Base-by-base conservation (phyloP, 2,113 vertebrate species). In the Diphyllodes magnificus region DNA sequence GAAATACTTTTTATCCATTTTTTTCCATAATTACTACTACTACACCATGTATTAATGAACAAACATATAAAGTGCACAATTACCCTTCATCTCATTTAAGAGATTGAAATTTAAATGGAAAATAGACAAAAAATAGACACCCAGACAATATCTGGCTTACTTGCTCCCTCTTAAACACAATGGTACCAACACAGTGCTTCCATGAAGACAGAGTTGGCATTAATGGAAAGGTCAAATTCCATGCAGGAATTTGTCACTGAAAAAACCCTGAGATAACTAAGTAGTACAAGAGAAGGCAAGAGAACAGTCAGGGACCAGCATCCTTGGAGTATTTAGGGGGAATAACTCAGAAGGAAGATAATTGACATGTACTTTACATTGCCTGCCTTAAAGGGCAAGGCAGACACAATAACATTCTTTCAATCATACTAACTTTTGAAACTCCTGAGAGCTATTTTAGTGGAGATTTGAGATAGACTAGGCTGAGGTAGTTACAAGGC, bases 321-420 rank as follows among this genome's bases (percentile, higher is more conserved):
- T 40, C 59, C 60, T 81, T 81, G 59, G 60, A 76, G 70, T 80
- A 91, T 65, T 83, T 93, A 82, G 49, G 50, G 20, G 50, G 24
- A 95, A 71, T 75, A 84, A 83, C 45, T 93, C 78, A 90, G 60
- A 94, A 92, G 56, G n/a, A 97, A 87, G 59, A 33, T 33, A 64
- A 31, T 23, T 78, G 70, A 70, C 75, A 68, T 90, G 65, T 49
- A 49, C 27, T 93, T 79, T 73, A 84, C 40, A 76, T 57, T 95
- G 39, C 78, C 86, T 91, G 68, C 56, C 73, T 92, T 82, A 89
- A 86, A 91, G 77, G 24, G 25, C 49, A 92, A 71, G 70, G 61
- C 27, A 77, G 9, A 57, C 15, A 20, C 31, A 90, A 50, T 59
- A 88, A 66, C 60, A 71, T 71, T 95, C 61, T 82, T 65, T 92